Base-by-base conservation (phyloP, 2,797 vertebrate genomes). In the Clarias laeviceps region DNA sequence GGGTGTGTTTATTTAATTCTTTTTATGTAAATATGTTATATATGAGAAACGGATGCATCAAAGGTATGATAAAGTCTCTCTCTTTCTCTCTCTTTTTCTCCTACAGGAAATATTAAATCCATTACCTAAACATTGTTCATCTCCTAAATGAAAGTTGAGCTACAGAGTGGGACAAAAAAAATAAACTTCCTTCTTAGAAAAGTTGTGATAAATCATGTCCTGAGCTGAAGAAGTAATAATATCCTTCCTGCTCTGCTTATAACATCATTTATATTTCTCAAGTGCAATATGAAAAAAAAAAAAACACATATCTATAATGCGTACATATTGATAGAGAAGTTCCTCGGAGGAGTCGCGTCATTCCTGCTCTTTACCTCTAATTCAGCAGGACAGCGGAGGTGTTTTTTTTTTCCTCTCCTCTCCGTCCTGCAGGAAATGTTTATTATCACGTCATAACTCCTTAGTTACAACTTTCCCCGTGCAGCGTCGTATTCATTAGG, bases 161-260 rank as follows among this genome's bases (percentile, higher is more conserved):
- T 61, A 6, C 5, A 14, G 14, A 40, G 11, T 15, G 18, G 20
- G 8, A 37, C 18, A n/a, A 37, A 62, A 68, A 68, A 78, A 79
- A 78, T 37, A 57, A 70, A 82, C 27, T 69, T 82, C 50, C 12
- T 34, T 29, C 12, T 34, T 0, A 5, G 50, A 37, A 59, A 82
- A 82, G 70, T 83, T 83, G 68, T 73, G 59, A 74, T 83, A 56
- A 74, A 83, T 74, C 20, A 76, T 17, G 11, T 57, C 37, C 65
- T 32, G n/a, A 22, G 82, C 69, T 29, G 82, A 6, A 56, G 70
- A 74, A 76, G 70, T 82, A 83, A 83, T 74, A 83, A 79, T n/a
- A 37, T 79, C 77, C 22, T 70, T 69, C 80, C 66, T 68, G 20
- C 54, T 62, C 57, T 79, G 32, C 22, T 62, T 40, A 61, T 79